phyloP scores from a whole-genome alignment of 1,140 invertebrate species.

The Solenopsis fugax region DNA sequence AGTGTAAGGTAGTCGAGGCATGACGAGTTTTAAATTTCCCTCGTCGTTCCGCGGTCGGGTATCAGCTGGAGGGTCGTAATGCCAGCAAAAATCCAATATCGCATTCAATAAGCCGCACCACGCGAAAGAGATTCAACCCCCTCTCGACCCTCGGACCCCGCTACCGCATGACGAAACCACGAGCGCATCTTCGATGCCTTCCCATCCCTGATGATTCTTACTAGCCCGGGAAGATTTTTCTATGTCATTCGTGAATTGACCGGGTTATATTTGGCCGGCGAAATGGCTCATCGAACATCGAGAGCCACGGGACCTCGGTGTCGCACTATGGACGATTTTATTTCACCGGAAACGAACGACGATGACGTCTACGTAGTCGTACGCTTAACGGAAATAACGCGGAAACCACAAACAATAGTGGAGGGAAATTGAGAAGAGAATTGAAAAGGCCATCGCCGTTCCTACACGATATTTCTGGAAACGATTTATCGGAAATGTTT shows the following conservation, averaged over 20 bases:
- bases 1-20: conserved; percentile 71
- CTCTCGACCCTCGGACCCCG: conserved; percentile 30
- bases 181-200: conserved; percentile 45
- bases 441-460: conserved; percentile 52
- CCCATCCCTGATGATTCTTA: conserved; percentile 58
- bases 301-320: neutral
- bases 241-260: conserved; percentile 58
- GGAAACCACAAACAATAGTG: conserved; percentile 61
- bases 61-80: conserved; percentile 83
- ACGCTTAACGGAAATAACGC: conserved; percentile 53
- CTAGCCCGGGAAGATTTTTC: conserved; percentile 47
- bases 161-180: conserved; percentile 45
- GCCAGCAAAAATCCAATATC: conserved; percentile 84
- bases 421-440: conserved; percentile 60
- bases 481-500: conserved; percentile 57
- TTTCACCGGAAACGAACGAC: conserved; percentile 56
- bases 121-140: conserved; percentile 65
- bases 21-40: conserved; percentile 85
- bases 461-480: conserved; percentile 45
- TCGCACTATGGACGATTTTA: conserved; percentile 39
- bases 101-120: conserved; percentile 82
- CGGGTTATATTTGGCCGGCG: conserved; percentile 30
- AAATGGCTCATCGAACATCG: conserved; percentile 48
- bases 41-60: conserved; percentile 82
- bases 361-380: conserved; percentile 37